Evolutionary conservation across 2,797 vertebrate species (phyloP).

Genomic region (Epinephelus coioides): DNA sequence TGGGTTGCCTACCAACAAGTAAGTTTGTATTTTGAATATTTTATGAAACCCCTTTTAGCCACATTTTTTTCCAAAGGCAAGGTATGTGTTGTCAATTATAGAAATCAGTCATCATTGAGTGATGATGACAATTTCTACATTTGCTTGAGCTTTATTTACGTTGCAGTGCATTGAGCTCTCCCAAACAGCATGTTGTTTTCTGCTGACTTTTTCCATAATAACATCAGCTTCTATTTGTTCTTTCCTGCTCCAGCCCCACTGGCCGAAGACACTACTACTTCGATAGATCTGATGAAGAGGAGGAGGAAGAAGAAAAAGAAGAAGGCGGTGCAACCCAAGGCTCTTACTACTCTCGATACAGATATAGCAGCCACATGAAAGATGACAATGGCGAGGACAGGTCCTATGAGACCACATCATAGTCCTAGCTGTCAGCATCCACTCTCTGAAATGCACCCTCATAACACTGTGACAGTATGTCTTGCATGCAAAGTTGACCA

Average conservation of each 20-base stretch:
- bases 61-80: too few species aligned
- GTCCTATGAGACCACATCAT: conserved; percentile 83
- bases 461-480: conserved; percentile 13
- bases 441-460: background rate
- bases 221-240: background rate
- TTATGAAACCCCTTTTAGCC: too few species aligned
- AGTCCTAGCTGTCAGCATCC: conserved; percentile 47
- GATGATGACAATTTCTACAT: background rate
- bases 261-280: conserved; percentile 86
- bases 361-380: conserved; percentile 85
- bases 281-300: conserved; percentile 92
- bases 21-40: too few species aligned
- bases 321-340: conserved; percentile 76
- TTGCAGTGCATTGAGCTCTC: background rate
- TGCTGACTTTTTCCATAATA: background rate
- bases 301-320: conserved; percentile 89
- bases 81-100: background rate
- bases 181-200: background rate
- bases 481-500: conserved; percentile 61
- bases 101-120: too few species aligned
- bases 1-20: background rate
- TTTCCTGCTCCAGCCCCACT: conserved; percentile 85
- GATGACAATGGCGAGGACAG: conserved; percentile 86
- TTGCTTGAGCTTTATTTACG: background rate
- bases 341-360: conserved; percentile 79